These are phyloP conservation scores for Parazoanthus darwini DNA, from an alignment of 92 coral and sea anemone genomes.

Conservation along the genomic window DNA sequence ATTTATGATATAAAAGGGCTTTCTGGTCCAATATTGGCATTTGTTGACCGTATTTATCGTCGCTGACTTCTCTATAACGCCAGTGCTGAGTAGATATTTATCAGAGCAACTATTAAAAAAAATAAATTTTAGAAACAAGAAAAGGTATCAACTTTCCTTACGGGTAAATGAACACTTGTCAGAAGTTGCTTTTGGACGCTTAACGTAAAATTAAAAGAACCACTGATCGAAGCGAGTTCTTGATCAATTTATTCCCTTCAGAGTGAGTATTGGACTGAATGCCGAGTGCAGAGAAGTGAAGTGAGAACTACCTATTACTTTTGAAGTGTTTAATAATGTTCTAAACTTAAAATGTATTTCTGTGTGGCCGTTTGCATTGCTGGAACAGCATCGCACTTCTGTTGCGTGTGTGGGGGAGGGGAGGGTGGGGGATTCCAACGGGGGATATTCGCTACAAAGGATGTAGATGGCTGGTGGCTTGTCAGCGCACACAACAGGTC, in stretches of 20 bases:
- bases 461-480: conserved; percentile 24
- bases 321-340: not conserved
- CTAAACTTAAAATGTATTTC: not conserved
- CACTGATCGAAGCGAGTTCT: not conserved
- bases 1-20: not conserved
- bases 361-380: not conserved
- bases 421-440: not conserved
- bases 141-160: not conserved
- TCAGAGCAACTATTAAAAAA: not conserved
- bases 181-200: not conserved
- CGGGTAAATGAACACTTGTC: not conserved
- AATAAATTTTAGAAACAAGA: not conserved
- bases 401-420: not conserved
- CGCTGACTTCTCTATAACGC: not conserved
- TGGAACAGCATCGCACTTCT: not conserved
- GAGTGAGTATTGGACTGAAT: not conserved
- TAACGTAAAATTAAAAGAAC: conserved; percentile 1
- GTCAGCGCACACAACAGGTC: conserved; percentile 24
- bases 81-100: not conserved
- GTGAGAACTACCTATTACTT: not conserved
- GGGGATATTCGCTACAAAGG: conserved; percentile 21
- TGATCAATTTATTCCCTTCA: not conserved
- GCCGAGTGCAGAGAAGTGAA: not conserved
- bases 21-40: not conserved
- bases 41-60: not conserved